Percentiles rank a stretch among this genome's conserved stretches.
Evolutionary conservation across 2,888 invertebrate species (phyloP).

Genomic region (Rhagophthalmus giganteus): DNA sequence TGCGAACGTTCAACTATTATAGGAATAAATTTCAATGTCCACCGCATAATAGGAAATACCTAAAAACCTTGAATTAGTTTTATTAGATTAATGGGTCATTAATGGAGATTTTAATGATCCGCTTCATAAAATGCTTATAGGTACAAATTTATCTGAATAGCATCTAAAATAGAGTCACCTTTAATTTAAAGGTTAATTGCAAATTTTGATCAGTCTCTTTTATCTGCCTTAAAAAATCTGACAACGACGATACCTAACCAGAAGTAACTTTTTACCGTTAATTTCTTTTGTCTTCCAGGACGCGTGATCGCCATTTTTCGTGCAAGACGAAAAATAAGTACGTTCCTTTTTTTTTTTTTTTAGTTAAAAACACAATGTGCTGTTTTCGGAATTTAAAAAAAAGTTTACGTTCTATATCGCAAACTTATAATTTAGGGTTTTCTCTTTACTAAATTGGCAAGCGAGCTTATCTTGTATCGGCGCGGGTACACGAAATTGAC

Average conservation of each 20-base stretch:
- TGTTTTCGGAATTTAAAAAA: slow-evolving; percentile 11
- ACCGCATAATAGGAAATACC: no score
- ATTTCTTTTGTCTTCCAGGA: slow-evolving; percentile 16
- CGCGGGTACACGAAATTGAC: slow-evolving; percentile 6
- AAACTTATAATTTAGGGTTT: slow-evolving; percentile 24
- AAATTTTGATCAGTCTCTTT: slow-evolving; percentile 13
- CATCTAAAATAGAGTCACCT: slow-evolving; percentile 15
- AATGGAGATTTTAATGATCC: not conserved
- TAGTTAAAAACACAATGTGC: slow-evolving; percentile 20
- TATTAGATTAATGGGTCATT: not conserved
- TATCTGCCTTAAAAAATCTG: slow-evolving; percentile 5
- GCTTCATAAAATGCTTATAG: no score
- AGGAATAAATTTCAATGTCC: no score
- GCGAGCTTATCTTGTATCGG: slow-evolving; percentile 17
- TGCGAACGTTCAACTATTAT: no score
- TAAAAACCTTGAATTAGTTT: no score
- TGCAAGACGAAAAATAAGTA: slow-evolving; percentile 11
- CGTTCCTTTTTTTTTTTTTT: slow-evolving; percentile 6
- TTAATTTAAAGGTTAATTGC: slow-evolving; percentile 22
- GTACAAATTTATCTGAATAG: slow-evolving; percentile 3
- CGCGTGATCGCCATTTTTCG: slow-evolving; percentile 16
- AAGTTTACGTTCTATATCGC: slow-evolving; percentile 13
- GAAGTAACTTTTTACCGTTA: slow-evolving; percentile 12
- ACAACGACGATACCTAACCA: not conserved
- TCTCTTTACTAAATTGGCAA: slow-evolving; percentile 28